Evolutionary conservation across 2,797 vertebrate species (phyloP).

Genomic region (Thripadectes ignobilis): DNA sequence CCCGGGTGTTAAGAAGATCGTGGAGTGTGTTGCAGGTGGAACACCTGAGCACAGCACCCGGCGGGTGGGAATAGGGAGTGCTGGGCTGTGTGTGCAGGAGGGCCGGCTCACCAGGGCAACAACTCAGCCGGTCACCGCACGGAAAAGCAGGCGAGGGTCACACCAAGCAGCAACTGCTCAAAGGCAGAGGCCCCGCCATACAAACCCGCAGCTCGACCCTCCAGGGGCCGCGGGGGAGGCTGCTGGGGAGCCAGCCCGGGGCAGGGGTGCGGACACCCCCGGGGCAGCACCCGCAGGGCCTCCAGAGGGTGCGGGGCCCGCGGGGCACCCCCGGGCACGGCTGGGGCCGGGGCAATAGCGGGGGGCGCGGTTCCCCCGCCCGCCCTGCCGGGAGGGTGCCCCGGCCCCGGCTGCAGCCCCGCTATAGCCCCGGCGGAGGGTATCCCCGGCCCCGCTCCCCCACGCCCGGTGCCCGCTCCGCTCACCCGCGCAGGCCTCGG

Average conservation of each 20-base stretch:
- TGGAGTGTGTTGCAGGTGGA: rapidly evolving
- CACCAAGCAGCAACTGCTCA: not conserved
- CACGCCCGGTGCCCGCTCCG: not conserved
- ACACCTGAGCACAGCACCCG: not conserved
- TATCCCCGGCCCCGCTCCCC: not conserved
- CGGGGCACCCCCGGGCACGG: no score
- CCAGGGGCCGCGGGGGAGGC: no score
- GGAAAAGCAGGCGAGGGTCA: rapidly evolving
- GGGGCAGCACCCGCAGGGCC: no score
- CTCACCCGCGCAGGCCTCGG: not conserved
- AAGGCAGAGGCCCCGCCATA: rapidly evolving
- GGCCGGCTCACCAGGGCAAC: no score
- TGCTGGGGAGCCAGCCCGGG: no score
- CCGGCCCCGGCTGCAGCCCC: no score
- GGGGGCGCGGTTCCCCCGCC: no score
- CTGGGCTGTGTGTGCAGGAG: not conserved
- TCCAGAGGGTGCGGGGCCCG: no score
- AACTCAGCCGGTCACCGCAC: not conserved
- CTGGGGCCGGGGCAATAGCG: no score
- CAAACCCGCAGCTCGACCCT: not conserved
- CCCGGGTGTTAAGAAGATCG: not conserved
- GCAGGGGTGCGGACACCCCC: no score
- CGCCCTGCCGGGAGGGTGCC: no score
- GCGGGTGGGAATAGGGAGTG: not conserved
- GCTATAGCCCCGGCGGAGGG: no score